Base-by-base conservation (phyloP, 1,140 invertebrate genomes). In the Neuroterus valhalla region DNA sequence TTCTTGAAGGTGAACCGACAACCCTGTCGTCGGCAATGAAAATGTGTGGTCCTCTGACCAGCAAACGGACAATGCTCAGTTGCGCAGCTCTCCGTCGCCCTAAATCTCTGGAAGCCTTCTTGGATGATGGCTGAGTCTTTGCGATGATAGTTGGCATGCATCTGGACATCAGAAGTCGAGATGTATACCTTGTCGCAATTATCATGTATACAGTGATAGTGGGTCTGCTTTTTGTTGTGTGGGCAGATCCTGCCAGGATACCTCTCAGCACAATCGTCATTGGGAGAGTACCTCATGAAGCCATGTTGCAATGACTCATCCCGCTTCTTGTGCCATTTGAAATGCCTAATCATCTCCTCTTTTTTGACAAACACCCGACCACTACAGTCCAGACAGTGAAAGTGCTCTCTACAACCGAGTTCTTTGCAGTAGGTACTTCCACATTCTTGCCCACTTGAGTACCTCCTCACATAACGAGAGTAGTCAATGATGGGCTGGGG, bases 241-340 rank as follows among this genome's bases (percentile, higher is more conserved):
- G 95, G 94, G 89, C 98, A 99, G 62, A 93, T 93, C 38, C 89
- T 79, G 23, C 81, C 80, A 3, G 89, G 89, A 85, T 95, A 95
- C 81, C 93, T 92, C 85, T 96, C 95, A 0, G 94, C 93, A 84
- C 97, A 98, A 88, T 98, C 96, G 87, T 98, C 97, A 45, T 95
- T 93, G 0, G 97, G 96, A 62, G 96, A 98, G 80, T 96, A 97
- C 48, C 98, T 91, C 93, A 99, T 97, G 89, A 99, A 99, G 19
- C 98, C 98, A 86, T 99, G 96, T 81, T 98, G 96, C 8, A 99
- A 90, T 19, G 97, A 98, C 87, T 99, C 98, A 85, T 99, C 97
- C 11, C 98, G 93, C 90, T 99, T 99, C 91, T 98, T 98, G 90
- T 99, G 98, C 98, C 98, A 99, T 90, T 99, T 98, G 87, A 97